Evolutionary conservation across 2,113 vertebrate genomes (phyloP), one percentile per base, ranked within the genome.

Genomic region (Ivindomyrus marchei): DNA sequence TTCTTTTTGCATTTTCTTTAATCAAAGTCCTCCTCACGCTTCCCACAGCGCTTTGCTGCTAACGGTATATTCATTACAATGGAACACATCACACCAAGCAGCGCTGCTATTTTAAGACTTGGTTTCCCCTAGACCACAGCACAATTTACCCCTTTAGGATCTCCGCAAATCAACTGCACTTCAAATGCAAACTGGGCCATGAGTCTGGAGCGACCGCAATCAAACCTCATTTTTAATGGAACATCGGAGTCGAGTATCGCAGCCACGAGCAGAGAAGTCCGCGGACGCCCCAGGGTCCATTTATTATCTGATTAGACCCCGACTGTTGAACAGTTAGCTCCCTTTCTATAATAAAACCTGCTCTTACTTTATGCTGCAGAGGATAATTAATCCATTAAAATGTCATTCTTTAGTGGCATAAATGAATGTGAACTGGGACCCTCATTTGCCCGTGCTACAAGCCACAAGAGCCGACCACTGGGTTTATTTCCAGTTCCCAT

Each of bases 351-450:
- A 90, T 80, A 80, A 88, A 90, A 89, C 42, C 85, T 15, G 70
- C 56, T 89, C 31, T 58, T 58, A 56, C 86, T 88, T 90, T 88
- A 91, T 53, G 66, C 88, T 39, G 84, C n/a, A 24, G 42, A 88
- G 88, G 90, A 91, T 91, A 91, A 92, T 92, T 89, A 91, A 92
- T 90, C 89, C 74, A 90, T 91, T 92, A 91, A 90, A 90, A 89
- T 56, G 70, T 88, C 27, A 89, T 90, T 91, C 85, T 87, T 74
- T 84, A 84, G 47, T 31, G 46, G 49, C 77, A 46, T 36, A 90
- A 91, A 88, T 58, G 3, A 46, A 74, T 85, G 88, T 90, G 89
- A 56, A 47, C 58, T n/a, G 83, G 84, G 56, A 89, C 88, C 88
- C 24, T 27, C 66, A 88, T 77, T 70, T 90, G 83, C 86, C 47